Evolutionary conservation across 2,113 vertebrate species (phyloP), one percentile per base, ranked within the genome.

Genomic region (Argyrosomus japonicus): DNA sequence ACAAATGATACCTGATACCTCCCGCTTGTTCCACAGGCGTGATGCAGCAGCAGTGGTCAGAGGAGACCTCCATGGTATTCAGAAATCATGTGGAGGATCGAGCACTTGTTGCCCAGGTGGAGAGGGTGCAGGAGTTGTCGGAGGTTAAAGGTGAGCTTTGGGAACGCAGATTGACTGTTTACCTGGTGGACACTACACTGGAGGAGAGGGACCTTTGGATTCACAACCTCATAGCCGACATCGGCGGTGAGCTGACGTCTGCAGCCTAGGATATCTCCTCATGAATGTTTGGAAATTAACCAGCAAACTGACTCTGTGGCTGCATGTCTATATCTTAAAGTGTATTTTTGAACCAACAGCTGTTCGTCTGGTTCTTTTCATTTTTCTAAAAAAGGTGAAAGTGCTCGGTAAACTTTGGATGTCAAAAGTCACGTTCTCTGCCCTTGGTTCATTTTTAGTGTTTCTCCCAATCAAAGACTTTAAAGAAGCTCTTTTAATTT

Each of bases 41-140:
- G 73, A 95, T 93, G 36, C 95, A 86, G 68, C 89, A 74, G 36
- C 95, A 95, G 78, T 99, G 97, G 98, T 96, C 97, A 11, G 97
- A 98, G 89, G 97, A 97, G 83, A 95, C 97, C 11, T 96, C 96
- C 0, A 96, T 97, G 91, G 93, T 99, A 7, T 99, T 99, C 93
- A 95, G 98, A 79, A 98, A 97, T 90, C 97, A 98, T 1, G 97
- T 99, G 69, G 98, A 99, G 94, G 96, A 96, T 77, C 97, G 95
- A 73, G 94, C 97, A 0, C 93, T 99, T 84, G 97, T 99, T 29
- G 97, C 98, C 1, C 92, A 96, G 82, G 94, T 99, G 76, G 94
- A 97, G 82, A 82, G 95, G 3, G 90, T 98, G 54, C 89, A 92
- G 48, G 95, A 97, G 47, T 92, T 89, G 14, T 12, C 91, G 1